Percentiles rank a stretch among this genome's conserved stretches.
Evolutionary conservation across 2,113 vertebrate genomes (phyloP).

Genomic region (Clinocottus analis): DNA sequence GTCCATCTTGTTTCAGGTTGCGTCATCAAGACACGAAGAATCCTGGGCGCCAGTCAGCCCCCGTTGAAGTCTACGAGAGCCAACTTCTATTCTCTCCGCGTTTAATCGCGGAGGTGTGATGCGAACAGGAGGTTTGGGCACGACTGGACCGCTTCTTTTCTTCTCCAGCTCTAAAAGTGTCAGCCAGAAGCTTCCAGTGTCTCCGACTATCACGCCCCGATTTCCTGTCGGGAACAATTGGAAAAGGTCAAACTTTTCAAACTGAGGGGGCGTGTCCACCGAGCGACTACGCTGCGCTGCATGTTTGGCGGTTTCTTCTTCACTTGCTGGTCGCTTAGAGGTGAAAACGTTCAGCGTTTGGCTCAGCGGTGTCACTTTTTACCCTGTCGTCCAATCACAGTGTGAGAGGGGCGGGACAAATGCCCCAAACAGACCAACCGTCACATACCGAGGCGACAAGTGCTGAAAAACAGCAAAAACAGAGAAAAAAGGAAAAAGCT

Average conservation of each 20-base stretch:
- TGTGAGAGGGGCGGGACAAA: neutral
- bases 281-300: too few species aligned
- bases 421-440: neutral
- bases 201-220: too few species aligned
- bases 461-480: too few species aligned
- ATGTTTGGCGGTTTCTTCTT: too few species aligned
- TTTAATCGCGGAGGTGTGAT: constrained; percentile 36
- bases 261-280: too few species aligned
- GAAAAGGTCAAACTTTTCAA: neutral
- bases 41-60: constrained; percentile 3
- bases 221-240: neutral
- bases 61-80: too few species aligned
- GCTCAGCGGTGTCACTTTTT: neutral
- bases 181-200: neutral
- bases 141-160: too few species aligned
- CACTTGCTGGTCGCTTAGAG: neutral
- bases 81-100: constrained; percentile 13
- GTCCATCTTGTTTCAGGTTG: constrained; percentile 8
- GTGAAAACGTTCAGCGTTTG: neutral
- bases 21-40: constrained; percentile 40
- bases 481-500: too few species aligned
- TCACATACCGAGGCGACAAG: neutral
- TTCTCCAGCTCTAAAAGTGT: neutral
- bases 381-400: neutral
- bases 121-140: neutral